A percentile compares a stretch with the other conserved stretches of the same genome.
Evolutionary conservation across 2,113 vertebrate genomes (phyloP).

Genomic region (Periophthalmodon schlosseri): DNA sequence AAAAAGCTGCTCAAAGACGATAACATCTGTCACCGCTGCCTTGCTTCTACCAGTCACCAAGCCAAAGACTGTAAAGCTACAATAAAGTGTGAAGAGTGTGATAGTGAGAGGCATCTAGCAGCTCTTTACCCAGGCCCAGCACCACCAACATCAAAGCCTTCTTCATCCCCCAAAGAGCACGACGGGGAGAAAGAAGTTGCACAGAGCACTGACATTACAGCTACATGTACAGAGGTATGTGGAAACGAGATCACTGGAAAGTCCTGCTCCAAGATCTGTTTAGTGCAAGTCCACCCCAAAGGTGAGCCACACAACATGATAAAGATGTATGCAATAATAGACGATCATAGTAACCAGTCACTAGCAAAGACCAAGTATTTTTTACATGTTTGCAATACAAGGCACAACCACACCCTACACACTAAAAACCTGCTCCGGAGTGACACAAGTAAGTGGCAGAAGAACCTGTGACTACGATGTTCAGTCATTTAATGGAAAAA

Average conservation of each 20-base stretch:
- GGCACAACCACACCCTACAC: constrained; percentile 2
- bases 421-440: not conserved
- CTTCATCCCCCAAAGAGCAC: constrained; percentile 1
- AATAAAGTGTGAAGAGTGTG: constrained; percentile 5
- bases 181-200: constrained; percentile 1
- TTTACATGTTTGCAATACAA: constrained; percentile 2
- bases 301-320: not conserved
- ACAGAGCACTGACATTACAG: not conserved
- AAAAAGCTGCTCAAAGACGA: constrained; percentile 8
- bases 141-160: not conserved
- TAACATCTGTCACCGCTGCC: constrained; percentile 12
- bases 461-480: constrained; percentile 2
- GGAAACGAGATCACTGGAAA: not conserved
- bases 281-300: not conserved
- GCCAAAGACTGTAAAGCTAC: constrained; percentile 9
- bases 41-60: constrained; percentile 7
- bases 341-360: constrained; percentile 25
- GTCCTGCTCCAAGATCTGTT: constrained; percentile 36
- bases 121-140: constrained; percentile 18
- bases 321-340: constrained; percentile 17
- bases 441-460: not conserved
- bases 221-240: constrained; percentile 26
- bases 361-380: constrained; percentile 24
- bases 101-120: constrained; percentile 7
- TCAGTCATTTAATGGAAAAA: not conserved